These are phyloP conservation scores for Chlorodrepanis virens DNA, from an alignment of 2,113 vertebrate genomes.

Conservation along the genomic window DNA sequence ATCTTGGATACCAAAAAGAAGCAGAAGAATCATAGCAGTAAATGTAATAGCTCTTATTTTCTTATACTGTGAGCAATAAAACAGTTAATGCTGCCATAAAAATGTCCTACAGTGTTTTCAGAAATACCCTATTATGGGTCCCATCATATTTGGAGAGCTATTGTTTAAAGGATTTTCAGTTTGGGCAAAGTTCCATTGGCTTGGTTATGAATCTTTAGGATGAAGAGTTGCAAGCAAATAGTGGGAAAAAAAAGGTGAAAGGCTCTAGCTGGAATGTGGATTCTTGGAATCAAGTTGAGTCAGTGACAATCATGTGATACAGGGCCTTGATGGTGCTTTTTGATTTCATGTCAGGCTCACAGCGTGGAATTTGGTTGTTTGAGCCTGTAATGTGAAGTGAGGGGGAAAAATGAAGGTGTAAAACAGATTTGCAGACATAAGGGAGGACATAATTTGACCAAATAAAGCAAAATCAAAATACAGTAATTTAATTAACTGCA, in stretches of 20 bases:
- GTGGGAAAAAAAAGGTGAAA: background rate
- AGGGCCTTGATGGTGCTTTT: background rate
- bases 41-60: background rate
- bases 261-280: background rate
- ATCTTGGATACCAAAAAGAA: background rate
- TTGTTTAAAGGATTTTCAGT: background rate
- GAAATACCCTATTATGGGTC: background rate
- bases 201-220: background rate
- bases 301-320: rapidly evolving
- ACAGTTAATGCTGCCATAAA: background rate
- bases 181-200: background rate
- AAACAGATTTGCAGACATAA: conserved; percentile 6
- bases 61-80: background rate
- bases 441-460: conserved; percentile 11
- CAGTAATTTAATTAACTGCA: background rate
- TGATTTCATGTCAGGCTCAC: background rate
- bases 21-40: background rate
- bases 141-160: background rate
- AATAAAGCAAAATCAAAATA: conserved; percentile 12
- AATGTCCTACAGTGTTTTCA: background rate
- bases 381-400: background rate
- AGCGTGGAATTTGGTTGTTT: background rate
- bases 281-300: background rate
- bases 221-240: background rate
- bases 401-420: background rate